phyloP scores from a whole-genome alignment of 2,113 vertebrate species.

The Myotis lucifugus region DNA sequence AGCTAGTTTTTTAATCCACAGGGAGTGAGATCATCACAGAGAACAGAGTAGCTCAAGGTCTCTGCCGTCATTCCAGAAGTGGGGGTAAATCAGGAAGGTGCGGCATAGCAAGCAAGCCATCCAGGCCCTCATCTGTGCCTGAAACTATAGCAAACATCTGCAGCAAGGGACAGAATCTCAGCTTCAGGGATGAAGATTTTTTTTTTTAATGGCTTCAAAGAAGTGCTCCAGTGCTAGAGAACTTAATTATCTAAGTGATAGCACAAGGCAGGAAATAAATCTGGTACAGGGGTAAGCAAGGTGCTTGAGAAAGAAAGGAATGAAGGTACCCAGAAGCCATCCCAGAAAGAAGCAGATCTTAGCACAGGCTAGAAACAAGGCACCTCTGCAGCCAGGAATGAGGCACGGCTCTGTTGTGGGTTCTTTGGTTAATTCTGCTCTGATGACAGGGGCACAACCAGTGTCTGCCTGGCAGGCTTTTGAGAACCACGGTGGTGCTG shows the following conservation, averaged over 20 bases:
- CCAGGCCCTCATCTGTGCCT: background rate
- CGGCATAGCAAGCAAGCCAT: background rate
- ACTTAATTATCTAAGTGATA: background rate
- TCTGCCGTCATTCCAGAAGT: background rate
- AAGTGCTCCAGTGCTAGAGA: background rate
- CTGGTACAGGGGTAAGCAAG: background rate
- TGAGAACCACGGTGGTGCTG: background rate
- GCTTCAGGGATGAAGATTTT: background rate
- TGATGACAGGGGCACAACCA: background rate
- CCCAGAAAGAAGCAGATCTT: background rate
- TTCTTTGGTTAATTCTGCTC: background rate
- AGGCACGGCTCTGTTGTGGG: accelerated
- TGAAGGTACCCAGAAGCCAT: background rate
- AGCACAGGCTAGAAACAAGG: background rate
- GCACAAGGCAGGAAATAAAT: background rate
- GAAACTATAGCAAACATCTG: background rate
- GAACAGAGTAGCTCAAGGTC: background rate
- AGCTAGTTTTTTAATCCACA: background rate
- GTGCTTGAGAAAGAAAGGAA: background rate
- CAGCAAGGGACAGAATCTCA: background rate
- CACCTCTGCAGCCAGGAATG: background rate
- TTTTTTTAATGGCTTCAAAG: background rate
- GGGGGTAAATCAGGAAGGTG: background rate
- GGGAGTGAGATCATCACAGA: background rate
- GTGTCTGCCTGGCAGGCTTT: background rate